Base-by-base conservation (phyloP, 2,797 vertebrate genomes). In the Danio albolineatus region DNA sequence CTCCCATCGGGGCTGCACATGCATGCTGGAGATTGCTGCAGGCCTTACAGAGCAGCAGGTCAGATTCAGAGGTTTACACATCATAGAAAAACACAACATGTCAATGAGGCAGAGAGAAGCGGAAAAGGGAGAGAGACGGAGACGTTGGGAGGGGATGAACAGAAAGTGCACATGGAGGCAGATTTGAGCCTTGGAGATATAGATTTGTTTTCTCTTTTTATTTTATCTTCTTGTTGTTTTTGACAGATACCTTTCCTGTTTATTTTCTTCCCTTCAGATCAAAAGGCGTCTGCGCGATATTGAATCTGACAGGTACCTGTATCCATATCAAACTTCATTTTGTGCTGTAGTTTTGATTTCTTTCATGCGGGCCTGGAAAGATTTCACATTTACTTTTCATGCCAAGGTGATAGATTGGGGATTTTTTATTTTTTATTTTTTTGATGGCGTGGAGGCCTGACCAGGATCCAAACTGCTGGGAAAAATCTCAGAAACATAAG, bases 231-330 rank as follows among this genome's bases (percentile, higher is more conserved):
- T 85, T 91, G 81, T 91, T 89, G 89, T 87, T 75, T 88, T 89
- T 92, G 90, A 87, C 85, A 92, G 78, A 86, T 83, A 87, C 81
- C 87, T 87, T 89, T 87, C 87, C 82, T 92, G 84, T 85, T 85
- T 80, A 79, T 85, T 84, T 82, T 78, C 92, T 89, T 91, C 90
- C 89, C 86, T 80, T 85, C 84, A 87, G 89, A 91, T 89, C 86
- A 90, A 84, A 88, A 94, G 88, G 81, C 85, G 73, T 70, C 76
- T 87, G 88, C 91, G 88, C 89, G 86, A 86, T 91, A 93, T 90
- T 91, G 89, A 91, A 93, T 88, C 88, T 51, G 87, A 92, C 89
- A 89, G 89, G 90, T 87, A 86, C 89, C 91, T 87, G 89, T 88
- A 90, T 91, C 83, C 90, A 85, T 86, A 88, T 84, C 86, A 85